Evolutionary conservation across 2,113 vertebrate species (phyloP).

Genomic region (Irena cyanogastra): DNA sequence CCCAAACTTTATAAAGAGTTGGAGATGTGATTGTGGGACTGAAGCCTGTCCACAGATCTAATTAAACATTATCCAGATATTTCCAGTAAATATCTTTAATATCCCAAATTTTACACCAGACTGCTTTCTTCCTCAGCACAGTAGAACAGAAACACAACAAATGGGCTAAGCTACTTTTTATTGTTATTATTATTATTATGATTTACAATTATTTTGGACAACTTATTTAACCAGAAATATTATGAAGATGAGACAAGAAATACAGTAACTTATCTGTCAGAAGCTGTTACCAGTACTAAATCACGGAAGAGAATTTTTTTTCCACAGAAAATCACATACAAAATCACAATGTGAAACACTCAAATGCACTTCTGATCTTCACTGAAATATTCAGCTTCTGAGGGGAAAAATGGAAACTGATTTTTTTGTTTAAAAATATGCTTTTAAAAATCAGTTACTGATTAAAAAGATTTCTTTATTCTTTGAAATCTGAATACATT

Average conservation of each 20-base stretch:
- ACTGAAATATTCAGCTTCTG: background rate
- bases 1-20: background rate
- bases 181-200: background rate
- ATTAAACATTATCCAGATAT: background rate
- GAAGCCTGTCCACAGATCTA: background rate
- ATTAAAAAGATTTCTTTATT: background rate
- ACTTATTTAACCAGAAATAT: background rate
- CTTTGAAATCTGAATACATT: background rate
- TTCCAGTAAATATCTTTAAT: background rate
- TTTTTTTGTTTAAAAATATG: background rate
- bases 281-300: background rate
- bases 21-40: background rate
- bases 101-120: background rate
- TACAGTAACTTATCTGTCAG: background rate
- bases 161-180: background rate
- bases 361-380: background rate
- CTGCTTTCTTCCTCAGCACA: background rate
- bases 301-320: background rate
- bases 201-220: background rate
- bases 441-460: background rate
- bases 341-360: background rate
- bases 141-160: background rate
- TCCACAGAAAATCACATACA: background rate
- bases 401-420: background rate
- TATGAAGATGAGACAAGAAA: background rate